A percentile compares a stretch with the other conserved stretches of the same genome.
Conservation (phyloP, 2,888 invertebrate species). For the Torymus auratus region DNA sequence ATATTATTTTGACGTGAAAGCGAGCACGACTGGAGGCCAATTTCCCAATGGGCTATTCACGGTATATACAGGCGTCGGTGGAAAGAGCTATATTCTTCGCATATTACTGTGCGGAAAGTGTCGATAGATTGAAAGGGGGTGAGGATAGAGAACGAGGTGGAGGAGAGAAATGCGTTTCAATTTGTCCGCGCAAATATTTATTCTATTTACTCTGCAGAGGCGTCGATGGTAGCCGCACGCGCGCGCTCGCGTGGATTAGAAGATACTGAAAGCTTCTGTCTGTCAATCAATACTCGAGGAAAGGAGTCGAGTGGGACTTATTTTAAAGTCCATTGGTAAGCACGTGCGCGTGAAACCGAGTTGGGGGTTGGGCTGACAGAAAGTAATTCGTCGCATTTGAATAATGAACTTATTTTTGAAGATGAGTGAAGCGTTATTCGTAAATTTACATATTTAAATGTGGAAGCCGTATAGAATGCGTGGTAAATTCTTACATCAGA, state of each 20-base stretch:
- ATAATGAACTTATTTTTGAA: no score
- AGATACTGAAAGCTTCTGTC: not conserved
- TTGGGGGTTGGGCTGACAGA: no score
- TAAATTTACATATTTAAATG: no score
- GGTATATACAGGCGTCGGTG: not conserved
- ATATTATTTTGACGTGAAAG: slow-evolving; percentile 14
- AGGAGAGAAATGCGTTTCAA: slow-evolving; percentile 20
- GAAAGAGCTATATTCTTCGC: slow-evolving; percentile 10
- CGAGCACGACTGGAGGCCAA: slow-evolving; percentile 21
- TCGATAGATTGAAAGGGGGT: not conserved
- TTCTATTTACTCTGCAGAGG: not conserved
- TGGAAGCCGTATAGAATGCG: no score
- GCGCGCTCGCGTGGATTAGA: not conserved
- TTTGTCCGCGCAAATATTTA: slow-evolving; percentile 32
- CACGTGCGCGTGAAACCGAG: no score
- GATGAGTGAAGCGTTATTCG: no score
- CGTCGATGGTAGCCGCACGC: no score
- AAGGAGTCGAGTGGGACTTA: not conserved
- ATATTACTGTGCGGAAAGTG: not conserved
- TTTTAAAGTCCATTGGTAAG: not conserved
- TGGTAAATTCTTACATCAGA: no score
- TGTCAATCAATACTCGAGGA: slow-evolving; percentile 4
- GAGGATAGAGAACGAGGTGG: not conserved
- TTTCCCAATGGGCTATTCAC: slow-evolving; percentile 37
- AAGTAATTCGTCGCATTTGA: no score